Evolutionary conservation across 1,140 invertebrate genomes (phyloP).

Genomic region (Anagrus nilaparvatae): DNA sequence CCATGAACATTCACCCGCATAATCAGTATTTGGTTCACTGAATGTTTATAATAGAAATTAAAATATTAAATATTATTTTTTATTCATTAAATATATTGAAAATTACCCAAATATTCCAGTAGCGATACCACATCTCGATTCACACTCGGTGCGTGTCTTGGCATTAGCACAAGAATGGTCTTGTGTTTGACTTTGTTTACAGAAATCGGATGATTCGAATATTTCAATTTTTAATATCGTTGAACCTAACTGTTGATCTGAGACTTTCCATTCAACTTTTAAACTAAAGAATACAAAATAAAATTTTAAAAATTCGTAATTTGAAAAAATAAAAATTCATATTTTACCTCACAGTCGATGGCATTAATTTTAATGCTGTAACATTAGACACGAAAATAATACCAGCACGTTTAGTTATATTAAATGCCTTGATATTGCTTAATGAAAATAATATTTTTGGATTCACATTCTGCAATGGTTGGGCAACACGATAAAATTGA

Average conservation of each 20-base stretch:
- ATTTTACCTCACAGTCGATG: constrained; percentile 33
- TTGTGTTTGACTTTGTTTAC: constrained; percentile 27
- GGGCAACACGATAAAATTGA: constrained; percentile 29
- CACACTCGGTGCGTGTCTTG: constrained; percentile 39
- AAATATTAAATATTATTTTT: neutral
- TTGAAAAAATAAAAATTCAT: constrained; percentile 3
- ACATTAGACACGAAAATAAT: constrained; percentile 48
- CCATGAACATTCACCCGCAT: constrained; percentile 28
- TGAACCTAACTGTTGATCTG: constrained; percentile 27
- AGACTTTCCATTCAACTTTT: constrained; percentile 41
- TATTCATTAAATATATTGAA: neutral
- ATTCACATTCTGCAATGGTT: constrained; percentile 25
- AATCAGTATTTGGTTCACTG: constrained; percentile 12
- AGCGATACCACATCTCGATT: constrained; percentile 43
- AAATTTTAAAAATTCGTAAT: constrained; percentile 6
- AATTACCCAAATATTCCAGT: constrained; percentile 29
- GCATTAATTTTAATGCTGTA: constrained; percentile 29
- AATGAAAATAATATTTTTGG: constrained; percentile 26
- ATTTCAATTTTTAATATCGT: constrained; percentile 40
- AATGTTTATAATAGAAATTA: too few relatives aligned
- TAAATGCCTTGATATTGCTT: constrained; percentile 35
- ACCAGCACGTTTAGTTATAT: constrained; percentile 43
- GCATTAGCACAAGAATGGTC: constrained; percentile 42
- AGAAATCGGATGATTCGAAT: constrained; percentile 24
- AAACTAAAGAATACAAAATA: constrained; percentile 27